Evolutionary conservation across 2,113 vertebrate genomes (phyloP).

Genomic region (Nerophis ophidion): DNA sequence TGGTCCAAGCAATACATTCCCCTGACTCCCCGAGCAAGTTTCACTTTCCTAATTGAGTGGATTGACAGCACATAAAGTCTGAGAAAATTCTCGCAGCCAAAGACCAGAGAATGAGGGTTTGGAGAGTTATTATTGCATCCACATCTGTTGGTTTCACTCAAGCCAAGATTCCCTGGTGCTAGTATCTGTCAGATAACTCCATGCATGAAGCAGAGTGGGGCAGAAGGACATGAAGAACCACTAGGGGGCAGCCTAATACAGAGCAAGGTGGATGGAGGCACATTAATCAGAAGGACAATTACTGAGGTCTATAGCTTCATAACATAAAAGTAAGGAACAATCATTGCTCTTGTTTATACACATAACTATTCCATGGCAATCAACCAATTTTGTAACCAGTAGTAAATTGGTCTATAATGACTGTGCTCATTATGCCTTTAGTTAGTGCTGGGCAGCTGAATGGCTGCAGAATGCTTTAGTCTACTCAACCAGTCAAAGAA

Average conservation of each 20-base stretch:
- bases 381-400: conserved; percentile 22
- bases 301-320: conserved; percentile 11
- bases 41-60: conserved; percentile 47
- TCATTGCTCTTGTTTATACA: conserved; percentile 30
- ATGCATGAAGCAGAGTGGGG: neutral
- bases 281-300: neutral
- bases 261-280: conserved; percentile 3
- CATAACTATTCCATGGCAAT: conserved; percentile 36
- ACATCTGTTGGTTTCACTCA: conserved; percentile 61
- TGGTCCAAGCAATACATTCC: conserved; percentile 13
- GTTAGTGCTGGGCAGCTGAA: conserved; percentile 28
- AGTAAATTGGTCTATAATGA: conserved; percentile 36
- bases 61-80: conserved; percentile 43
- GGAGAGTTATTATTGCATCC: conserved; percentile 54
- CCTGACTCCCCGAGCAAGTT: conserved; percentile 38
- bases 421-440: conserved; percentile 50
- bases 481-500: conserved; percentile 22
- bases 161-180: conserved; percentile 24
- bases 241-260: conserved; percentile 65
- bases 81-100: conserved; percentile 51
- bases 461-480: conserved; percentile 11
- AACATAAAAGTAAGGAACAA: conserved; percentile 24
- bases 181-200: conserved; percentile 44
- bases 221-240: conserved; percentile 12
- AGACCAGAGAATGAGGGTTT: conserved; percentile 35